Conservation (phyloP, 2,113 vertebrate species). For the Sula dactylatra region DNA sequence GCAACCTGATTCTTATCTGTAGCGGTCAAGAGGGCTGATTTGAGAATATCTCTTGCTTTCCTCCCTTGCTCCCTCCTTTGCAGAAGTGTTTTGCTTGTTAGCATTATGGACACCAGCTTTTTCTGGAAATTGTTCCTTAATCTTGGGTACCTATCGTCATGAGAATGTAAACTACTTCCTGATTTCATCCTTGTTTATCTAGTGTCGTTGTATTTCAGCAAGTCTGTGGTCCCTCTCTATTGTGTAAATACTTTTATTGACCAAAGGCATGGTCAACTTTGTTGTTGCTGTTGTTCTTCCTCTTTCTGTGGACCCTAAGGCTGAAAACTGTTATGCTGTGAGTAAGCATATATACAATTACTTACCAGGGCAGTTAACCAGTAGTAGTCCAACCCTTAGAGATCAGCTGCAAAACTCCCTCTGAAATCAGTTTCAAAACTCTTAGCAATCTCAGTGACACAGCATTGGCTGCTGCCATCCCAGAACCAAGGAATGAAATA, state of each 20-base stretch:
- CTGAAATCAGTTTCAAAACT: not conserved
- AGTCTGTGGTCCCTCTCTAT: not conserved
- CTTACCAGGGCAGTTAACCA: not conserved
- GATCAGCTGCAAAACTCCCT: not conserved
- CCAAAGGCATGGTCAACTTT: not conserved
- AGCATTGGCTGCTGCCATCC: not conserved
- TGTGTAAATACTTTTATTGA: not conserved
- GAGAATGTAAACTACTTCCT: not conserved
- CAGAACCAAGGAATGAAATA: not conserved
- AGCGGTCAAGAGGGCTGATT: not conserved
- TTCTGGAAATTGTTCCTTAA: not conserved
- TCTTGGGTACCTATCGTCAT: not conserved
- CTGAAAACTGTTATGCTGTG: not conserved
- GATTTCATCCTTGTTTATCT: not conserved
- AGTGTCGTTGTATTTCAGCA: not conserved
- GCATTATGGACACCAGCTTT: not conserved
- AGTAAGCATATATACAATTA: not conserved
- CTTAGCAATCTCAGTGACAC: not conserved
- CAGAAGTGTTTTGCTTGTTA: not conserved
- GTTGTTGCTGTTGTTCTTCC: not conserved
- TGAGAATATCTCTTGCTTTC: not conserved
- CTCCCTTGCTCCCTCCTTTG: not conserved
- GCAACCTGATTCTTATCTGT: conserved; percentile 13
- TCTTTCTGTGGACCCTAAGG: not conserved
- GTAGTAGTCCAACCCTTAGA: not conserved